Conservation (phyloP, 2,888 invertebrate genomes). For the Anthoptus insignis region DNA sequence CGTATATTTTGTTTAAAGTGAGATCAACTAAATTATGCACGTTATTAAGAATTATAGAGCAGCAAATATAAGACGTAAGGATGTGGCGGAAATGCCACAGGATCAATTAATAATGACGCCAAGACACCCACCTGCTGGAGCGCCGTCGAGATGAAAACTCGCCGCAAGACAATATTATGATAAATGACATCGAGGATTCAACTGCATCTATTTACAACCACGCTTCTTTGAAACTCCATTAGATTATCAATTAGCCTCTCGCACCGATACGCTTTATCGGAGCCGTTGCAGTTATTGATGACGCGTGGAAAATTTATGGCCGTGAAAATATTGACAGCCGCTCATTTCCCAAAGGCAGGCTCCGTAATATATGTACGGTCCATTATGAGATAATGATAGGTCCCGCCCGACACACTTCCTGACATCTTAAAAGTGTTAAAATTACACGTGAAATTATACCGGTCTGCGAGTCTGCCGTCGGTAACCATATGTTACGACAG, state of each 20-base stretch:
- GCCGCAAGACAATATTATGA: slow-evolving; percentile 76
- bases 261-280: slow-evolving; percentile 30
- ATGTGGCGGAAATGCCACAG: slow-evolving; percentile 58
- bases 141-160: slow-evolving; percentile 63
- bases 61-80: slow-evolving; percentile 32
- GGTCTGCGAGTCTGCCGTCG: slow-evolving; percentile 5
- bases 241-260: slow-evolving; percentile 61
- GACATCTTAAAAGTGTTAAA: slow-evolving; percentile 38
- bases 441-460: slow-evolving; percentile 30
- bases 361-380: slow-evolving; percentile 16
- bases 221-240: slow-evolving; percentile 48
- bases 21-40: slow-evolving; percentile 23
- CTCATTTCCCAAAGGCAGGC: slow-evolving; percentile 38
- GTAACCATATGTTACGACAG: slow-evolving; percentile 29
- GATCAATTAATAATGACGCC: slow-evolving; percentile 71
- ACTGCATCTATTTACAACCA: slow-evolving; percentile 62
- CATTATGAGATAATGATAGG: slow-evolving; percentile 33
- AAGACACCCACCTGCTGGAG: slow-evolving; percentile 71
- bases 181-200: slow-evolving; percentile 68
- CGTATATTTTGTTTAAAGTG: slow-evolving; percentile 10
- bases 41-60: slow-evolving; percentile 31
- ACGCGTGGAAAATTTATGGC: slow-evolving; percentile 35
- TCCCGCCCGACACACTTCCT: slow-evolving; percentile 32
- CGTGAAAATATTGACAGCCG: slow-evolving; percentile 43
- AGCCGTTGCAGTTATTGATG: slow-evolving; percentile 46